Evolutionary conservation across 2,888 invertebrate species (phyloP).

Genomic region (Oxycera nigricornis): DNA sequence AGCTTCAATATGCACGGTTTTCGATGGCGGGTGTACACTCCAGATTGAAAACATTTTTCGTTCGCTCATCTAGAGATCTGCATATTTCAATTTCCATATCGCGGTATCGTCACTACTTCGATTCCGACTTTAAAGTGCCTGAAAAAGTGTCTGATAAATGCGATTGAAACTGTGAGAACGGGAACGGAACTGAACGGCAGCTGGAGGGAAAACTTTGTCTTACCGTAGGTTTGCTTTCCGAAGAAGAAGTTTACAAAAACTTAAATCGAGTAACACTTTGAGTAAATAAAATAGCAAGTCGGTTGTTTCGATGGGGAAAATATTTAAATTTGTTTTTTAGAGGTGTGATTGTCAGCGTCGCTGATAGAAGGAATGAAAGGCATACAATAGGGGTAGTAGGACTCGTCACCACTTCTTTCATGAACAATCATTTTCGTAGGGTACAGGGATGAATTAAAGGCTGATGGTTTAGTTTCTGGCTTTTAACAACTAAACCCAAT

Average conservation of each 20-base stretch:
- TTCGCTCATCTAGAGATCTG: conserved; percentile 1
- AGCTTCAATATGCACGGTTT: background rate
- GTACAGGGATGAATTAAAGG: no score
- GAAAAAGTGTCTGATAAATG: conserved; percentile 14
- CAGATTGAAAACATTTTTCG: conserved; percentile 17
- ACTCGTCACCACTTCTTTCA: no score
- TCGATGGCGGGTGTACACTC: background rate
- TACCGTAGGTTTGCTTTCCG: conserved; percentile 3
- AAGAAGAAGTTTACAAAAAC: conserved; percentile 20
- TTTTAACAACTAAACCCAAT: no score
- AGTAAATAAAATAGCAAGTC: conserved; percentile 20
- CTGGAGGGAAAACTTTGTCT: background rate
- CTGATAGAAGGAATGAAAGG: no score
- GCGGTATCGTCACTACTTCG: background rate
- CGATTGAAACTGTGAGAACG: no score
- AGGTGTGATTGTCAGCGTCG: background rate
- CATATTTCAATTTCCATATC: conserved; percentile 39
- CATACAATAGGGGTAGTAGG: no score
- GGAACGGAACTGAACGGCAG: background rate
- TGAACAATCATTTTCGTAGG: no score
- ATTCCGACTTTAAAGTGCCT: background rate
- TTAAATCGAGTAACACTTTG: conserved; percentile 34
- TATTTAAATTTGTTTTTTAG: conserved; percentile 14
- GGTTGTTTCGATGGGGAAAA: conserved; percentile 6
- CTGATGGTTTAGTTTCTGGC: no score